phyloP scores from a whole-genome alignment of 2,888 invertebrate genomes.

The Lasioglossum vierecki region DNA sequence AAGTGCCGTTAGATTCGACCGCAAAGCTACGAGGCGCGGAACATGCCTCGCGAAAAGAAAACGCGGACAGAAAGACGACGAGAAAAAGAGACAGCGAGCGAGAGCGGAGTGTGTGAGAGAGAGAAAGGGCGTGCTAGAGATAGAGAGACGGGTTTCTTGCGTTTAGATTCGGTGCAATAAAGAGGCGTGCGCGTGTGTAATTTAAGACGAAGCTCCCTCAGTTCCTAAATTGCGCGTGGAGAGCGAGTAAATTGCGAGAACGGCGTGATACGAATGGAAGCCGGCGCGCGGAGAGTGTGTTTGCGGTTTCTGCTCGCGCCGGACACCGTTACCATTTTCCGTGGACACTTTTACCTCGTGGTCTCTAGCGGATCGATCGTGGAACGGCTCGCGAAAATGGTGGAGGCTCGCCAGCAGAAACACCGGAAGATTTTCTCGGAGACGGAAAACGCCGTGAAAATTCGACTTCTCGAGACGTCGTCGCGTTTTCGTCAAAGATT shows the following conservation, averaged over 20 bases:
- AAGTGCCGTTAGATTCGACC: constrained; percentile 70
- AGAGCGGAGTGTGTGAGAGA: not conserved
- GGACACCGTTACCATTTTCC: not conserved
- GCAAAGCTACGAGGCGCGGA: constrained; percentile 50
- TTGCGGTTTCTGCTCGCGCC: constrained; percentile 7
- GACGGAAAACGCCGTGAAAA: not conserved
- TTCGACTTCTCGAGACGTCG: not conserved
- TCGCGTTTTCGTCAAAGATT: not conserved
- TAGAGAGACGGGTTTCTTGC: constrained; percentile 45
- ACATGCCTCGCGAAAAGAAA: constrained; percentile 24
- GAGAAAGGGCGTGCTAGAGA: not conserved
- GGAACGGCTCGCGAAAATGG: constrained; percentile 1
- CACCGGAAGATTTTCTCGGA: not conserved
- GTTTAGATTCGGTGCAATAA: constrained; percentile 78
- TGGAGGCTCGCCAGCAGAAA: not conserved
- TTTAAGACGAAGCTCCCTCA: constrained; percentile 70
- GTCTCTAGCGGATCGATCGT: constrained; percentile 40
- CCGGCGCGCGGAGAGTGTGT: constrained; percentile 26
- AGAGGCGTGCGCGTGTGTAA: constrained; percentile 60
- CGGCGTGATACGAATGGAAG: constrained; percentile 63
- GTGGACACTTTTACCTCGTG: constrained; percentile 2
- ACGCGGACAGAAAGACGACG: not conserved
- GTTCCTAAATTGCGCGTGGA: constrained; percentile 72
- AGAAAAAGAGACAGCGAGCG: not conserved
- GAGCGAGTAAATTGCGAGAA: constrained; percentile 42